These are phyloP conservation scores for Pongo pygmaeus DNA, from an alignment of 2,113 vertebrate genomes.

Conservation along the genomic window DNA sequence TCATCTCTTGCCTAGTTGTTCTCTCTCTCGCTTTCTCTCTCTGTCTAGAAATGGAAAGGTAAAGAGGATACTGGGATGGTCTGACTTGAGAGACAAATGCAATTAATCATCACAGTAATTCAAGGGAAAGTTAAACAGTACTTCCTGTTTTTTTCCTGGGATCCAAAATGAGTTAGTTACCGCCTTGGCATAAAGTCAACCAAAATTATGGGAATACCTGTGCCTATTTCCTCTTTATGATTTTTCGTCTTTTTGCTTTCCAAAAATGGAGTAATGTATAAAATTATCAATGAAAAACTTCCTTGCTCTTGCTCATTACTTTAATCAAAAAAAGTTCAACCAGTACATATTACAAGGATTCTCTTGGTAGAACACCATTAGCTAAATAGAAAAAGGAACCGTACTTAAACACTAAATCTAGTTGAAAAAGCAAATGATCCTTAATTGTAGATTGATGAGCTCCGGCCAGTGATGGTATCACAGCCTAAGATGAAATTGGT, in stretches of 20 bases:
- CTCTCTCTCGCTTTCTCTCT: background rate
- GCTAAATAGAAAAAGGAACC: conserved; percentile 36
- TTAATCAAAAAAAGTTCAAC: conserved; percentile 25
- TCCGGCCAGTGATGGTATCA: background rate
- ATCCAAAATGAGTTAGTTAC: conserved; percentile 11
- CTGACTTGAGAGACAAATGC: background rate
- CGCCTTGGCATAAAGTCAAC: background rate
- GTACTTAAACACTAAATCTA: background rate
- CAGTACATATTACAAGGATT: background rate
- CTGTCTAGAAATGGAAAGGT: background rate
- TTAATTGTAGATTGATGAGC: background rate
- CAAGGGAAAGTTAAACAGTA: background rate
- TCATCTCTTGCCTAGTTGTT: background rate
- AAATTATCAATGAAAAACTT: conserved; percentile 9
- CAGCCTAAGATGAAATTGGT: conserved; percentile 23
- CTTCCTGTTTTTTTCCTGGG: background rate
- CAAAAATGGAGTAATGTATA: background rate
- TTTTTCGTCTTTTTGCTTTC: conserved; percentile 24
- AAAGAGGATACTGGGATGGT: background rate
- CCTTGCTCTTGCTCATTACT: background rate
- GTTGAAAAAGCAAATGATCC: conserved; percentile 9
- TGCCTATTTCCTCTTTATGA: background rate
- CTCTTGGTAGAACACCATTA: background rate
- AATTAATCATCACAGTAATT: background rate
- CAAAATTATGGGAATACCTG: background rate